A percentile compares a stretch with the other conserved stretches of the same genome.
Conservation (phyloP, 2,888 invertebrate species). For the Hyppa rectilinea region DNA sequence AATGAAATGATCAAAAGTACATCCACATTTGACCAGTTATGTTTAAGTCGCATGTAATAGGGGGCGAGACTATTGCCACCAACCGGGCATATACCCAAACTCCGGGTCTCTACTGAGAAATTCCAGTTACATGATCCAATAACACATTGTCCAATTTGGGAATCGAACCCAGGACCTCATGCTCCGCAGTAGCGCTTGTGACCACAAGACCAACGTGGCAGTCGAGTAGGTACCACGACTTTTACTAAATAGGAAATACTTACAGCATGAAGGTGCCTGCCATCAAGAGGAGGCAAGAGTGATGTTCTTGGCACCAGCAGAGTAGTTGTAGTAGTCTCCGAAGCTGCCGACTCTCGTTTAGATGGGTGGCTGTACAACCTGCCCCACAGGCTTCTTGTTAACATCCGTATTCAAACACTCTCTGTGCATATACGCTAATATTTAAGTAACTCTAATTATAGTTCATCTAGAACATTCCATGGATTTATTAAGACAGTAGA, state of each 20-base stretch:
- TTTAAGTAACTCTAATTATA: slow-evolving; percentile 58
- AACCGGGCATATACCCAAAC: too few species aligned
- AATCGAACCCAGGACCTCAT: too few species aligned
- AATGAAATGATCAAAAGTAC: too few species aligned
- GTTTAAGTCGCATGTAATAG: too few species aligned
- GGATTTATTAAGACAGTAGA: not conserved
- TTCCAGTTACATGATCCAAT: too few species aligned
- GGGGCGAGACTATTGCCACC: too few species aligned
- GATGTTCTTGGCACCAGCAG: slow-evolving; percentile 90
- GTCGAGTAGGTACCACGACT: too few species aligned
- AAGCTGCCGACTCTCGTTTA: slow-evolving; percentile 95
- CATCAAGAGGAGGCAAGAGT: slow-evolving; percentile 83
- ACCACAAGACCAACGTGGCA: too few species aligned
- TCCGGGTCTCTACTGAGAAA: too few species aligned
- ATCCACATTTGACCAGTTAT: too few species aligned
- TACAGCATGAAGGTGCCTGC: slow-evolving; percentile 84
- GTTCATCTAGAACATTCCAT: slow-evolving; percentile 44
- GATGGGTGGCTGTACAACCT: slow-evolving; percentile 94
- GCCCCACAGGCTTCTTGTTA: slow-evolving; percentile 76
- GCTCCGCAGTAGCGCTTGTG: too few species aligned
- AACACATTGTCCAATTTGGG: too few species aligned
- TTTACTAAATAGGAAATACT: slow-evolving; percentile 66
- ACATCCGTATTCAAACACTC: slow-evolving; percentile 71
- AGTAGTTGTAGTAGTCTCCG: slow-evolving; percentile 95
- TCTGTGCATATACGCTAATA: slow-evolving; percentile 66